These are phyloP conservation scores for Tetramorium bicarinatum DNA, from an alignment of 2,888 invertebrate genomes.

Conservation along the genomic window DNA sequence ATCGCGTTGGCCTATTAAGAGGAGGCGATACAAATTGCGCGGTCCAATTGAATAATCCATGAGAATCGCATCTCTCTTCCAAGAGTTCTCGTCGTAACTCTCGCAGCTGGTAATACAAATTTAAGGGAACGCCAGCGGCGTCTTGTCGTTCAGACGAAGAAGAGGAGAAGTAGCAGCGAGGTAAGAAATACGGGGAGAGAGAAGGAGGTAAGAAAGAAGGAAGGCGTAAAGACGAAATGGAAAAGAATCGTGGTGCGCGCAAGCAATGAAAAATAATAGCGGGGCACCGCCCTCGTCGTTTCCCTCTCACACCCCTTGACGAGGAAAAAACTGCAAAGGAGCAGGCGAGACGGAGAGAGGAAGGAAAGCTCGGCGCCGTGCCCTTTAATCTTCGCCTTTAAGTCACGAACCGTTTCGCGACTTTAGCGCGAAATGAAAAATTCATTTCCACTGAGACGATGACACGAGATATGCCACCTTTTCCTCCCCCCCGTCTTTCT, in stretches of 20 bases:
- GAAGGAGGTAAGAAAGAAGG: conserved; percentile 54
- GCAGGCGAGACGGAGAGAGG: conserved; percentile 33
- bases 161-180: conserved; percentile 12
- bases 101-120: conserved; percentile 73
- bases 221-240: conserved; percentile 70
- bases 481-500: background rate
- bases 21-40: conserved; percentile 67
- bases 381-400: conserved; percentile 83
- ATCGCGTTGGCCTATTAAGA: conserved; percentile 47
- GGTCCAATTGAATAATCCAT: conserved; percentile 75
- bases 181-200: conserved; percentile 34
- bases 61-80: conserved; percentile 63
- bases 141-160: conserved; percentile 38
- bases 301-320: conserved; percentile 70
- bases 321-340: conserved; percentile 63
- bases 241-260: conserved; percentile 77
- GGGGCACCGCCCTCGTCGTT: conserved; percentile 74
- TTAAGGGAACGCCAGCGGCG: conserved; percentile 70
- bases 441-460: conserved; percentile 78
- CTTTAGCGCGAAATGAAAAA: conserved; percentile 81
- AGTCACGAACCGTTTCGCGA: conserved; percentile 81
- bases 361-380: conserved; percentile 67
- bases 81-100: conserved; percentile 66
- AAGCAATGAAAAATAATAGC: conserved; percentile 82
- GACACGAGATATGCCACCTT: conserved; percentile 62